A percentile compares a stretch with the other conserved stretches of the same genome.
These are phyloP conservation scores for Probosciger aterrimus DNA, from an alignment of 2,113 vertebrate genomes.

Conservation along the genomic window DNA sequence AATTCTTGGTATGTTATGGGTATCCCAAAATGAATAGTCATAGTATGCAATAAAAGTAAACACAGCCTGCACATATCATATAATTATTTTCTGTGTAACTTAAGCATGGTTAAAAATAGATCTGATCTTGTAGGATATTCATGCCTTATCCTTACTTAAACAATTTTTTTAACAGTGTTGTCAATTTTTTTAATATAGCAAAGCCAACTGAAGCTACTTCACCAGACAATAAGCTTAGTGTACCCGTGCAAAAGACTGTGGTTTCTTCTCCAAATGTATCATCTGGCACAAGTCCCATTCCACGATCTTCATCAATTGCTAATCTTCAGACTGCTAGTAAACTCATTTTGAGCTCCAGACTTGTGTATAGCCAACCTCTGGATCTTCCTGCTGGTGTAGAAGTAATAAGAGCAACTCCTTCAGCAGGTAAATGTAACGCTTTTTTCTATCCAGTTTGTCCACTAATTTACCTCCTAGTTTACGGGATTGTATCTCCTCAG, in stretches of 20 bases:
- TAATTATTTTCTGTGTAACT: not conserved
- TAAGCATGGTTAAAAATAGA: not conserved
- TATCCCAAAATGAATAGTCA: not conserved
- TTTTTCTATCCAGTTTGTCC: not conserved
- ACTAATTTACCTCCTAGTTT: not conserved
- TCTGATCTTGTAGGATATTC: not conserved
- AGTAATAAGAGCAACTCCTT: constrained; percentile 94
- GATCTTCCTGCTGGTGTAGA: constrained; percentile 90
- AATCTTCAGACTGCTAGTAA: constrained; percentile 98
- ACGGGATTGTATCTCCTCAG: not conserved
- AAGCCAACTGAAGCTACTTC: constrained; percentile 64
- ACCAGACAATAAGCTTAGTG: constrained; percentile 82
- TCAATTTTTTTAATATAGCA: constrained; percentile 53
- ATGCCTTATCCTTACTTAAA: not conserved
- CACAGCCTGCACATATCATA: not conserved
- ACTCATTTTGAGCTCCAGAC: constrained; percentile 92
- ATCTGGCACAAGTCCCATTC: constrained; percentile 81
- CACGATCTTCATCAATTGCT: constrained; percentile 92
- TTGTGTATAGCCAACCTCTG: constrained; percentile 90
- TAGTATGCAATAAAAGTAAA: not conserved
- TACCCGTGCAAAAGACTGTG: constrained; percentile 77
- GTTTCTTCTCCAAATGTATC: constrained; percentile 89
- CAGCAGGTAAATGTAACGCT: constrained; percentile 81
- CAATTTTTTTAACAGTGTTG: not conserved
- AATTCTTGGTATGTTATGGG: not conserved